phyloP scores from a whole-genome alignment of 2,113 vertebrate species.

The Balaeniceps rex region DNA sequence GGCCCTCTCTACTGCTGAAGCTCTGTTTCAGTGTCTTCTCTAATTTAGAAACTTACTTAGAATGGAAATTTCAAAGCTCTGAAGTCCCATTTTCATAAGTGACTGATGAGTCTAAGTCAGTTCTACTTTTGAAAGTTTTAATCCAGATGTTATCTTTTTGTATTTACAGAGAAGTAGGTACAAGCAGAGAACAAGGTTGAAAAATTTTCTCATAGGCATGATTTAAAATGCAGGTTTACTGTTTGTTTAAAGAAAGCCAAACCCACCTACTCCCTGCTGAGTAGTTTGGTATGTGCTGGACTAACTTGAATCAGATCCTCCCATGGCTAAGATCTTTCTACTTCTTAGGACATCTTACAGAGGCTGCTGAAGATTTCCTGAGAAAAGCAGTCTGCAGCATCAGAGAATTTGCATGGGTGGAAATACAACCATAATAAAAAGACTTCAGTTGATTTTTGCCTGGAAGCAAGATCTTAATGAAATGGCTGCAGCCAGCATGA shows the following conservation, averaged over 20 bases:
- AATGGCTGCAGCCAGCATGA: background rate
- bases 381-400: background rate
- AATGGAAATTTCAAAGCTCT: background rate
- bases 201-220: background rate
- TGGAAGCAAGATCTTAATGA: background rate
- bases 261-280: background rate
- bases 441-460: background rate
- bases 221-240: background rate
- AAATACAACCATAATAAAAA: background rate
- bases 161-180: background rate
- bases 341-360: background rate
- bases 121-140: background rate
- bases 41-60: background rate
- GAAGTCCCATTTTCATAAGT: background rate
- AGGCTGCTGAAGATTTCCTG: background rate
- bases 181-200: background rate
- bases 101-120: background rate
- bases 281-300: background rate
- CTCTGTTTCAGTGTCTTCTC: background rate
- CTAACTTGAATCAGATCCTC: background rate
- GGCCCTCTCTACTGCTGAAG: background rate
- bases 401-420: background rate
- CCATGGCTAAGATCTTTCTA: background rate
- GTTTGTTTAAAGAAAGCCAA: background rate
- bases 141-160: background rate